Base-by-base conservation (phyloP, 2,113 vertebrate species). In the Chaetorhynchus papuensis region DNA sequence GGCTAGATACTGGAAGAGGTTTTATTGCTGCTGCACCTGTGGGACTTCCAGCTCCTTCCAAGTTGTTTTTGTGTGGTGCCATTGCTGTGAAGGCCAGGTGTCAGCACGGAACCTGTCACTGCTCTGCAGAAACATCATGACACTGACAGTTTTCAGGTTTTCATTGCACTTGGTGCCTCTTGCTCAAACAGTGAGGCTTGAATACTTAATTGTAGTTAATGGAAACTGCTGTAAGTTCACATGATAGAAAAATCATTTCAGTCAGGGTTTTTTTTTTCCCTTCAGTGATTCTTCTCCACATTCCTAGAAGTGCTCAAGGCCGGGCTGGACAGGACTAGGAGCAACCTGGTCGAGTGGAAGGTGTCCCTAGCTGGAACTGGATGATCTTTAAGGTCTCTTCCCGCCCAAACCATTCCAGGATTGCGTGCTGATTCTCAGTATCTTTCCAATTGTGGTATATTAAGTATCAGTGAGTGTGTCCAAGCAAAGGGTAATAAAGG, bases 51-150 rank as follows among this genome's bases (percentile, higher is more conserved):
- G 35, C 66, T 64, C 41, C 35, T 76, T 59, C 42, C 27, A n/a
- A 2, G 57, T 23, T 76, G 13, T 60, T 57, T 31, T 12, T 18
- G 2, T 17, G 2, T 26, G 54, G 42, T 93, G 90, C 74, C 14
- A 6, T 44, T 44, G 42, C 54, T 77, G 30, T 35, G 76, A n/a
- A 57, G 64, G 45, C 44, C 0, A 0, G 5, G 35, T 64, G 30
- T 68, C 44, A 78, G 61, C 50, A 9, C 22, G 6, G 33, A 20
- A 45, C 27, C 5, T 13, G 49, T n/a, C 63, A 28, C 33, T 84
- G 44, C 21, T 44, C 59, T 90, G 64, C 53, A 41, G 27, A 39
- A 87, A 53, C 6, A 0, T 35, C 10, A 4, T n/a, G 44, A 49
- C n/a, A 33, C 2, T 21, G n/a, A 37, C 15, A 28, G 3, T 39